A percentile compares a stretch with the other conserved stretches of the same genome.
phyloP scores from a whole-genome alignment of 2,113 vertebrate species.

The Colius striatus region DNA sequence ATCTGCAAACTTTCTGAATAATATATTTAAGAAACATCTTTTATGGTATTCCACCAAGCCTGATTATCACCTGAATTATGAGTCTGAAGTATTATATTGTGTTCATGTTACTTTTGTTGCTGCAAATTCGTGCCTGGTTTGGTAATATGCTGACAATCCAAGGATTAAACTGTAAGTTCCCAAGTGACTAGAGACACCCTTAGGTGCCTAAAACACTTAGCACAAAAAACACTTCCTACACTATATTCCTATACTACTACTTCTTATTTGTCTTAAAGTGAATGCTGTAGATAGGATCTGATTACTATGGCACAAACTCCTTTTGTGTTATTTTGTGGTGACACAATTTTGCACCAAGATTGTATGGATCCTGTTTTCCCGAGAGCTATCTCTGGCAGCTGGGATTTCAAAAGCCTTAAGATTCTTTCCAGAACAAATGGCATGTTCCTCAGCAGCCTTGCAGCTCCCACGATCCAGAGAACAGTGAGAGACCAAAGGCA shows the following conservation, averaged over 20 bases:
- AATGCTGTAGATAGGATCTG: not conserved
- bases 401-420: conserved; percentile 45
- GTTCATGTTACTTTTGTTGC: not conserved
- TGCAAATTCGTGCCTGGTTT: not conserved
- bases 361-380: conserved; percentile 38
- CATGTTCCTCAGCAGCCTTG: not conserved
- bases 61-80: not conserved
- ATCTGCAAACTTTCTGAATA: not conserved
- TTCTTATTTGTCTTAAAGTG: conserved; percentile 54
- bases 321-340: conserved; percentile 25
- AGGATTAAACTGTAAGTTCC: not conserved
- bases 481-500: not conserved
- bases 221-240: not conserved
- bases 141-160: not conserved
- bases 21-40: not conserved
- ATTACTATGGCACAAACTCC: conserved; percentile 36
- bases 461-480: conserved; percentile 6
- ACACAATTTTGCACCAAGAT: conserved; percentile 27
- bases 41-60: not conserved
- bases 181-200: not conserved
- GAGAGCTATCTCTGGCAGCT: conserved; percentile 38
- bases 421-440: conserved; percentile 62
- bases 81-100: not conserved
- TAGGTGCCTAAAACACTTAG: not conserved
- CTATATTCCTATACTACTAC: not conserved